These are phyloP conservation scores for Cremastobaeus sp. DNA, from an alignment of 2,888 invertebrate species.

Conservation along the genomic window DNA sequence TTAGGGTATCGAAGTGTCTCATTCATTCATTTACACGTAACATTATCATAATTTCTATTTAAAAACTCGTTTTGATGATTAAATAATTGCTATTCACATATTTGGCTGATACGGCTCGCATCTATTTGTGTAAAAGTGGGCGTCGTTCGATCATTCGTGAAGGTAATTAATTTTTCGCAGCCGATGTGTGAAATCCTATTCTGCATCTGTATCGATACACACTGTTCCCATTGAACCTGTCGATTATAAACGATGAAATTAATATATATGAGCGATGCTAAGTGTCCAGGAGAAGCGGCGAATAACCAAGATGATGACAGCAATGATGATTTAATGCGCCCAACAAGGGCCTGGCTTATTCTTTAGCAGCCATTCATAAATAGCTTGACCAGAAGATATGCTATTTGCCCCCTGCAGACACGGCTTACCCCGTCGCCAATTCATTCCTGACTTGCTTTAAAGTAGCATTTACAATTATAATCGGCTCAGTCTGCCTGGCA, in stretches of 20 bases:
- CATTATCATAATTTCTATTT: constrained; percentile 53
- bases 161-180: constrained; percentile 49
- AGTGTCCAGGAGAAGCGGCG: constrained; percentile 69
- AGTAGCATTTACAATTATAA: constrained; percentile 76
- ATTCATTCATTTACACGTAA: constrained; percentile 54
- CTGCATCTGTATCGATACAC: constrained; percentile 43
- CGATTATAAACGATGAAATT: constrained; percentile 57
- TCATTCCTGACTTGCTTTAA: constrained; percentile 71
- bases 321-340: constrained; percentile 75
- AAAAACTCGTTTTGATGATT: constrained; percentile 33
- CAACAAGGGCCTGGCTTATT: constrained; percentile 67
- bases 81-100: constrained; percentile 44
- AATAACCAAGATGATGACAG: constrained; percentile 78
- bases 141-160: constrained; percentile 42
- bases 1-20: constrained; percentile 41
- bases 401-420: constrained; percentile 68
- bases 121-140: constrained; percentile 45
- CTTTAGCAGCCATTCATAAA: constrained; percentile 73
- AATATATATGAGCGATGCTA: constrained; percentile 66
- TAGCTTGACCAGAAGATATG: constrained; percentile 61
- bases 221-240: constrained; percentile 40
- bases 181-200: constrained; percentile 21
- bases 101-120: constrained; percentile 17
- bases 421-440: constrained; percentile 68
- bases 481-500: constrained; percentile 64